Evolutionary conservation across 1,140 invertebrate species (phyloP).

Genomic region (Ostrea edulis): DNA sequence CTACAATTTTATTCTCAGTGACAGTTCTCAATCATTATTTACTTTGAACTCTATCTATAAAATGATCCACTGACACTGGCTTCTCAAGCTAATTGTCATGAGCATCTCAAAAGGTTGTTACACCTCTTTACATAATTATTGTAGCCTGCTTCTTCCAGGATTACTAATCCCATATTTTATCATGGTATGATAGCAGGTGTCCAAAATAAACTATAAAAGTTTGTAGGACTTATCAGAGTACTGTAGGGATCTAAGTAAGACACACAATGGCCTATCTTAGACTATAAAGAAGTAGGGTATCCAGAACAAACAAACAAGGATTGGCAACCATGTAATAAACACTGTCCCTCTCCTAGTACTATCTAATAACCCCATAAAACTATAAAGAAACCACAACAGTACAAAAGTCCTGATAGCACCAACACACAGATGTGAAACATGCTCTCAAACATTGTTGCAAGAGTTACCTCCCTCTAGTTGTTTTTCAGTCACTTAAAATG

Average conservation of each 20-base stretch:
- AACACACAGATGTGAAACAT: slow-evolving; percentile 10
- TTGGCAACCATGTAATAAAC: slow-evolving; percentile 3
- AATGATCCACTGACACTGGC: not conserved
- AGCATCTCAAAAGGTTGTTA: not conserved
- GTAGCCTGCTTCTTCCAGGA: not conserved
- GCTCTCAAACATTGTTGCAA: not conserved
- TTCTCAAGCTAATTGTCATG: not conserved
- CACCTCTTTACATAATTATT: slow-evolving; percentile 24
- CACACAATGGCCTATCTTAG: slow-evolving; percentile 24
- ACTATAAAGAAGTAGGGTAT: slow-evolving; percentile 7
- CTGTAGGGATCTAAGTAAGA: not conserved
- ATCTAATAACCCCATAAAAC: slow-evolving; percentile 13
- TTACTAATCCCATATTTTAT: not conserved
- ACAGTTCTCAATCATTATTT: slow-evolving; percentile 33
- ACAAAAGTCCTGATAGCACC: not conserved
- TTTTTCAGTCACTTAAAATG: not conserved
- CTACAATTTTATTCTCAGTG: not conserved
- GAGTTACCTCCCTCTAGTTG: slow-evolving; percentile 13
- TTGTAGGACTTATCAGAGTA: slow-evolving; percentile 18
- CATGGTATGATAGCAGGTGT: slow-evolving; percentile 32
- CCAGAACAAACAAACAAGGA: slow-evolving; percentile 20
- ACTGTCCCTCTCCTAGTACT: not conserved
- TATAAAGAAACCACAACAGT: not conserved
- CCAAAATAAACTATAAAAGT: slow-evolving; percentile 5
- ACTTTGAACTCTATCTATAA: not conserved